phyloP scores from a whole-genome alignment of 2,888 invertebrate genomes.

The Caenorhabditis auriculariae region DNA sequence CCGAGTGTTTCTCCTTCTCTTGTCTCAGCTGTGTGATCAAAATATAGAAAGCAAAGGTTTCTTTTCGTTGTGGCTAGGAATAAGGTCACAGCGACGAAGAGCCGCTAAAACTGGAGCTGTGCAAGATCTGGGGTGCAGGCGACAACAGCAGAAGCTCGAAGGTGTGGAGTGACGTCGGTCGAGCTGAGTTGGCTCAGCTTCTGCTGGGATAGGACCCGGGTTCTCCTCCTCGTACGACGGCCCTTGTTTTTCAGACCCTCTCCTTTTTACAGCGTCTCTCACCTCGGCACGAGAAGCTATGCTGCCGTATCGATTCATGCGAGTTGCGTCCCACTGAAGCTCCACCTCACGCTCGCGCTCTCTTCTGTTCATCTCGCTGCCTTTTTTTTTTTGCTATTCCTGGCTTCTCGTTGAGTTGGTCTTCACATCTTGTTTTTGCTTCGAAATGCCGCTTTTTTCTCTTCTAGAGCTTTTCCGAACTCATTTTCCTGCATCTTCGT shows the following conservation, averaged over 20 bases:
- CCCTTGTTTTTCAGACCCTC: neutral
- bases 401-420: constrained; percentile 4
- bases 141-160: neutral
- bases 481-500: constrained; percentile 7
- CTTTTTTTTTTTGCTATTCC: constrained; percentile 4
- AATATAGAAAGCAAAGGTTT: too few relatives aligned
- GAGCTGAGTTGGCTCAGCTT: too few relatives aligned
- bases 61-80: constrained; percentile 3
- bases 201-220: neutral
- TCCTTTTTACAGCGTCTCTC: constrained; percentile 2
- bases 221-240: neutral
- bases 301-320: constrained; percentile 4
- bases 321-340: neutral
- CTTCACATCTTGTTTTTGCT: constrained; percentile 8
- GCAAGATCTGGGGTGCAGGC: neutral
- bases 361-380: constrained; percentile 7
- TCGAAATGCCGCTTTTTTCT: constrained; percentile 2
- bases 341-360: constrained; percentile 3
- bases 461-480: neutral
- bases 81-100: constrained; percentile 10
- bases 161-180: constrained; percentile 1
- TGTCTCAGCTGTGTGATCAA: too few relatives aligned
- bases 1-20: too few relatives aligned
- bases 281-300: too few relatives aligned
- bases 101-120: neutral